Conservation (phyloP, 1,140 invertebrate genomes). For the Caerostris extrusa region DNA sequence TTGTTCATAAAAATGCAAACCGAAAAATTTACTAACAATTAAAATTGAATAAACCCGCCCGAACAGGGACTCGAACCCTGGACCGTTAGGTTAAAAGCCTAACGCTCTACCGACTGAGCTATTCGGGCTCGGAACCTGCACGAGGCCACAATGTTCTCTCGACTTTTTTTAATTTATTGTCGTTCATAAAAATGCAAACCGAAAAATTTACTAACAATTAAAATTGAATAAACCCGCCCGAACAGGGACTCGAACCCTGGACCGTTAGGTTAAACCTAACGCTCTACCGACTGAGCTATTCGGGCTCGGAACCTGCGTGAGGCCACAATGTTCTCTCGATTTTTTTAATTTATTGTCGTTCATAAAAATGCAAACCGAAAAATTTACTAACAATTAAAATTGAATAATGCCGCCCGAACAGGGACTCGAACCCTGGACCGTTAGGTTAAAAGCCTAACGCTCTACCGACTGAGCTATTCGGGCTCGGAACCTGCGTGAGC, state of each 20-base stretch:
- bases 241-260: constrained; percentile 78
- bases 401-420: constrained; percentile 64
- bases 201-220: too few relatives aligned
- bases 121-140: constrained; percentile 74
- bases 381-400: too few relatives aligned
- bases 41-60: not conserved
- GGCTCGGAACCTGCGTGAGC: too few relatives aligned
- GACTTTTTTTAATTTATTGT: too few relatives aligned
- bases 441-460: constrained; percentile 78
- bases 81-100: constrained; percentile 77
- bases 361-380: too few relatives aligned
- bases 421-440: constrained; percentile 78
- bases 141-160: too few relatives aligned
- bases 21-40: too few relatives aligned
- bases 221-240: constrained; percentile 6
- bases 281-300: constrained; percentile 78
- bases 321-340: too few relatives aligned
- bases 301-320: too few relatives aligned
- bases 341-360: too few relatives aligned
- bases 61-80: constrained; percentile 77
- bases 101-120: constrained; percentile 77
- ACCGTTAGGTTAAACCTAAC: constrained; percentile 78
- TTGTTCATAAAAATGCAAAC: too few relatives aligned
- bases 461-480: constrained; percentile 78
- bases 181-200: too few relatives aligned